Evolutionary conservation across 2,888 invertebrate genomes (phyloP).

Genomic region (Pseudococcus viburni): DNA sequence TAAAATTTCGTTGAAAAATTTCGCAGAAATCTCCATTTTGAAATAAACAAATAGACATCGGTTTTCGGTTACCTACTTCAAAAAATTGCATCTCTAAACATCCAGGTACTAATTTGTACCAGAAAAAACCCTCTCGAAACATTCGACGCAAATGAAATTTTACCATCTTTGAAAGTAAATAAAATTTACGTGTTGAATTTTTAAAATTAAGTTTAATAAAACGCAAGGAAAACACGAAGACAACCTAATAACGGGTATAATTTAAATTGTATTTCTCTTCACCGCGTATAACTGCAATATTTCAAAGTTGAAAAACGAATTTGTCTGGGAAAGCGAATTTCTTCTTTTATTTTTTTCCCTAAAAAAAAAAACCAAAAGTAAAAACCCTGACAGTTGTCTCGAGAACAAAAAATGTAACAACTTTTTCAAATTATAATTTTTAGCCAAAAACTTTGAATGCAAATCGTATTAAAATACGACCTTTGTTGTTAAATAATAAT

Average conservation of each 20-base stretch:
- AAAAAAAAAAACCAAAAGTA: neutral
- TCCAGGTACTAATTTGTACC: no score
- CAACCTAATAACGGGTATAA: slow-evolving; percentile 47
- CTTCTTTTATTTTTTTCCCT: neutral
- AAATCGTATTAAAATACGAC: slow-evolving; percentile 56
- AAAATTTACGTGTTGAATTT: slow-evolving; percentile 28
- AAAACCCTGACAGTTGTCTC: slow-evolving; percentile 2
- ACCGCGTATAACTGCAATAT: slow-evolving; percentile 31
- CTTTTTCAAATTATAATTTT: slow-evolving; percentile 54
- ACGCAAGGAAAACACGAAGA: slow-evolving; percentile 10
- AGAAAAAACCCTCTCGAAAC: no score
- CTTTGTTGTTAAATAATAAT: slow-evolving; percentile 58
- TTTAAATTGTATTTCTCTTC: slow-evolving; percentile 49
- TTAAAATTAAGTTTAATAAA: slow-evolving; percentile 50
- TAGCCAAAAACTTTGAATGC: slow-evolving; percentile 45
- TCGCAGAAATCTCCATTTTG: no score
- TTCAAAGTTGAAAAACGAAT: slow-evolving; percentile 53
- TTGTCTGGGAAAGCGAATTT: slow-evolving; percentile 19
- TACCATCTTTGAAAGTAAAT: slow-evolving; percentile 12
- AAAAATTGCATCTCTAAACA: no score
- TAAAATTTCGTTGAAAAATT: no score
- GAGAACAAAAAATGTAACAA: slow-evolving; percentile 35
- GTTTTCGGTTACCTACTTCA: no score
- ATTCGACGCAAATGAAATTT: neutral
- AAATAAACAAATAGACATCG: no score